Evolutionary conservation across 1,140 invertebrate genomes (phyloP).

Genomic region (Meloidogyne hapla): DNA sequence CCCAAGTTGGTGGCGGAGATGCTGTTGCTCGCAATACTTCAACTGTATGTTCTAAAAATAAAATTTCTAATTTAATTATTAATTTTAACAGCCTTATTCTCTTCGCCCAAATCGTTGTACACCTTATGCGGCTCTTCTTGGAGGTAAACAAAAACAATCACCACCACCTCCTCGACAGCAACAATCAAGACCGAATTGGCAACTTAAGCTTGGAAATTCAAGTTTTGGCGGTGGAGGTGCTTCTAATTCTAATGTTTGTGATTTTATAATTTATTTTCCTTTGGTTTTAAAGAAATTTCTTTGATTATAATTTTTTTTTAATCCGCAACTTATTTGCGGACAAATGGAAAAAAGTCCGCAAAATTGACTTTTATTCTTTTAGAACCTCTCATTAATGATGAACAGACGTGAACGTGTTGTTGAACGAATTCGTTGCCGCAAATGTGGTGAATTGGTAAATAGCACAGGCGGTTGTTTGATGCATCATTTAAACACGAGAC

Average conservation of each 20-base stretch:
- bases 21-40: not conserved
- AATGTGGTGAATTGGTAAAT: slow-evolving; percentile 35
- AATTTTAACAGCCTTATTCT: slow-evolving; percentile 4
- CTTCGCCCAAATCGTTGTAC: slow-evolving; percentile 19
- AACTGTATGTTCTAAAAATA: not conserved
- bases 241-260: not conserved
- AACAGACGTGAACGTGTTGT: slow-evolving; percentile 25
- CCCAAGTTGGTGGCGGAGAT: slow-evolving; percentile 7
- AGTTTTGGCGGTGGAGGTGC: not conserved
- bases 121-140: slow-evolving; percentile 7
- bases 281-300: too few species aligned
- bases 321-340: too few species aligned
- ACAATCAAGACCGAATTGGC: not conserved
- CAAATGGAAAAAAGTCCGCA: too few species aligned
- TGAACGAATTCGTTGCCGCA: slow-evolving; percentile 33
- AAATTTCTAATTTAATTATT: not conserved
- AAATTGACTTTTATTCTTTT: slow-evolving; percentile 1
- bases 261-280: not conserved
- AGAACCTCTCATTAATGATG: not conserved
- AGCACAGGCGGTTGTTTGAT: slow-evolving; percentile 30
- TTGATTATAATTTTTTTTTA: too few species aligned
- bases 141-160: slow-evolving; percentile 14
- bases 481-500: slow-evolving; percentile 40
- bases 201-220: not conserved
- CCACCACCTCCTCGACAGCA: not conserved